Conservation (phyloP, 1,140 invertebrate genomes). For the Diploscapter pachys region DNA sequence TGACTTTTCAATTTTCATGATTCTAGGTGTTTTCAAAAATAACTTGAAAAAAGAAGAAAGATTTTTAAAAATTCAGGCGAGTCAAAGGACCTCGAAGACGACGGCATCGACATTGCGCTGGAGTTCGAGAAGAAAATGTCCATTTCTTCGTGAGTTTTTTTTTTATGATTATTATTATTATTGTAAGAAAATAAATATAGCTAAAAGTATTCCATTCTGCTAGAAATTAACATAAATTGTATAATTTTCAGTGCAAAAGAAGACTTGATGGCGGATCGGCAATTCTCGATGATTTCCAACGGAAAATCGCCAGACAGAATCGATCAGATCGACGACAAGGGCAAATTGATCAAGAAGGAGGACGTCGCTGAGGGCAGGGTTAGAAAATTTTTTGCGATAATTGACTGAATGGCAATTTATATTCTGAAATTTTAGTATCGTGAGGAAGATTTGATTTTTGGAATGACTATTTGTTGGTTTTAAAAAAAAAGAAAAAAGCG, state of each 20-base stretch:
- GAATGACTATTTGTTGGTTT: too few species aligned
- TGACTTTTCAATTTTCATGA: not conserved
- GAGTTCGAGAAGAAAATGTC: too few species aligned
- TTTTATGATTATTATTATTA: too few species aligned
- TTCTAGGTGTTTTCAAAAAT: not conserved
- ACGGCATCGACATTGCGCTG: too few species aligned
- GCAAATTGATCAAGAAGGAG: constrained; percentile 42
- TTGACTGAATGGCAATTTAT: too few species aligned
- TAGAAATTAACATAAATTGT: not conserved
- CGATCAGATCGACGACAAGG: not conserved
- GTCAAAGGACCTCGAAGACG: too few species aligned
- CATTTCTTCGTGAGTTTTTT: constrained; percentile 3
- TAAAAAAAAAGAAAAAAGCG: too few species aligned
- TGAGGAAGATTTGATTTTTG: too few species aligned
- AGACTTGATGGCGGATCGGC: not conserved
- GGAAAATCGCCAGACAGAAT: not conserved
- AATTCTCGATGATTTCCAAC: not conserved
- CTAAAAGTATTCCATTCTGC: not conserved
- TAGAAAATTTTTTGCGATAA: too few species aligned
- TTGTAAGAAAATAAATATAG: not conserved
- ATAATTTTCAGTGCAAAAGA: constrained; percentile 3
- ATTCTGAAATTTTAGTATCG: too few species aligned
- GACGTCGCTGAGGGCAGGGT: constrained; percentile 34
- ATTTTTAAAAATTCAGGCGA: not conserved
- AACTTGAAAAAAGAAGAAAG: not conserved